Conservation (phyloP, 23 tunicate genomes). For the Oikopleura albicans region DNA sequence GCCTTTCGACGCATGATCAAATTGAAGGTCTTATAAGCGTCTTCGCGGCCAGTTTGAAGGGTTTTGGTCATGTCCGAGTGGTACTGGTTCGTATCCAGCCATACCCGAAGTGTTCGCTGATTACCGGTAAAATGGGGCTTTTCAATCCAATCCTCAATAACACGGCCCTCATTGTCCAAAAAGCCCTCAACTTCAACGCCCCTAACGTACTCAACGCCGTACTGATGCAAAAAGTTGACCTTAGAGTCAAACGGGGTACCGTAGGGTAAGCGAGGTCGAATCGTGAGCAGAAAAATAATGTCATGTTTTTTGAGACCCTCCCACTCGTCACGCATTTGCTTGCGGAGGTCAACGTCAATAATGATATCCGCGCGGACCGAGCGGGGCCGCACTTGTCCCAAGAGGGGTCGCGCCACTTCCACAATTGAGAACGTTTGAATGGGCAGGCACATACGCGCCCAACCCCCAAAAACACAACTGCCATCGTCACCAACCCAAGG, state of each 20-base stretch:
- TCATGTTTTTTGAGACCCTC: conserved; percentile 87
- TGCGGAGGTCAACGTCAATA: conserved; percentile 30
- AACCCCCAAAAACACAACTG: conserved; percentile 53
- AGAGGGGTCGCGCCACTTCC: conserved; percentile 87
- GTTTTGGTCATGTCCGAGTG: conserved; percentile 81
- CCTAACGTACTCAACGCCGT: conserved; percentile 50
- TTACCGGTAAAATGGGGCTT: conserved; percentile 55
- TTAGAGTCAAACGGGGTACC: conserved; percentile 20
- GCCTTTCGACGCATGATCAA: conserved; percentile 79
- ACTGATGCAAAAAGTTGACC: conserved; percentile 44
- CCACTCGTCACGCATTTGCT: conserved; percentile 49
- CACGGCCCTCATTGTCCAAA: conserved; percentile 84
- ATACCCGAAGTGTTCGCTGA: conserved; percentile 53
- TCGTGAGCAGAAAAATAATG: conserved; percentile 48
- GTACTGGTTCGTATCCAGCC: conserved; percentile 95
- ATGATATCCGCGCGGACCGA: conserved; percentile 90
- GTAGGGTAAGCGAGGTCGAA: conserved; percentile 25
- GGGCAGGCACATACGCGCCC: conserved; percentile 97
- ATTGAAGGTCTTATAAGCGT: conserved; percentile 77
- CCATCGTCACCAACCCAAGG: conserved; percentile 53
- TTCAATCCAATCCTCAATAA: conserved; percentile 94
- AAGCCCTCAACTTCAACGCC: conserved; percentile 99
- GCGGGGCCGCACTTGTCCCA: conserved; percentile 66
- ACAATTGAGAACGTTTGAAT: conserved; percentile 63
- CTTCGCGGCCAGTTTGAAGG: conserved; percentile 39